A percentile compares a stretch with the other conserved stretches of the same genome.
These are phyloP conservation scores for Corapipo altera DNA, from an alignment of 2,113 vertebrate genomes.

Conservation along the genomic window DNA sequence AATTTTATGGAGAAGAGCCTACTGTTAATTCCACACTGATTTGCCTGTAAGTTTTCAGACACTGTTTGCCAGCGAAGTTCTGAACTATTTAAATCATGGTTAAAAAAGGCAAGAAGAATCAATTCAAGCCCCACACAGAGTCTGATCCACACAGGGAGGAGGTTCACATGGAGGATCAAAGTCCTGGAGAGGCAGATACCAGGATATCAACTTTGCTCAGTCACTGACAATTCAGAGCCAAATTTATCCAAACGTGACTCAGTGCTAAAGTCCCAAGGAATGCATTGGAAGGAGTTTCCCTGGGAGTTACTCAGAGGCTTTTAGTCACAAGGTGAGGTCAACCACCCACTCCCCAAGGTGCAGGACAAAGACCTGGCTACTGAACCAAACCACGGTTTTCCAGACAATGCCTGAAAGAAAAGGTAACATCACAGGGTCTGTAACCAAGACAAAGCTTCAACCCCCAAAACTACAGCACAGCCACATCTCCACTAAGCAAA, in stretches of 20 bases:
- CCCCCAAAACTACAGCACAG: neutral
- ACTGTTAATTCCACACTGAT: neutral
- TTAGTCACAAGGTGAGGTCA: neutral
- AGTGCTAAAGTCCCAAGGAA: neutral
- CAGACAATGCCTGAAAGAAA: neutral
- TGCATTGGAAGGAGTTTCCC: neutral
- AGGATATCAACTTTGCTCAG: neutral
- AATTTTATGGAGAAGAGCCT: neutral
- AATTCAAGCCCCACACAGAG: neutral
- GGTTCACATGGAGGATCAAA: neutral
- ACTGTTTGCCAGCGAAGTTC: neutral
- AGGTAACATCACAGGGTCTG: neutral
- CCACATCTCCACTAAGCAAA: neutral
- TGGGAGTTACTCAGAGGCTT: neutral
- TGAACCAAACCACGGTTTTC: neutral
- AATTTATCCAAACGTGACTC: neutral
- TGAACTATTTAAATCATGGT: neutral
- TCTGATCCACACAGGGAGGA: neutral
- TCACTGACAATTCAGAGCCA: neutral
- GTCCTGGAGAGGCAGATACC: neutral
- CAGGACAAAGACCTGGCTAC: neutral
- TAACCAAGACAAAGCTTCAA: neutral
- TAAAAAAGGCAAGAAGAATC: neutral
- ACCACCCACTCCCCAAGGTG: neutral
- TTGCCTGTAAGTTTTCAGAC: neutral